A percentile compares a stretch with the other conserved stretches of the same genome.
Conservation (phyloP, 1,140 invertebrate species). For the Saccostrea cuccullata region DNA sequence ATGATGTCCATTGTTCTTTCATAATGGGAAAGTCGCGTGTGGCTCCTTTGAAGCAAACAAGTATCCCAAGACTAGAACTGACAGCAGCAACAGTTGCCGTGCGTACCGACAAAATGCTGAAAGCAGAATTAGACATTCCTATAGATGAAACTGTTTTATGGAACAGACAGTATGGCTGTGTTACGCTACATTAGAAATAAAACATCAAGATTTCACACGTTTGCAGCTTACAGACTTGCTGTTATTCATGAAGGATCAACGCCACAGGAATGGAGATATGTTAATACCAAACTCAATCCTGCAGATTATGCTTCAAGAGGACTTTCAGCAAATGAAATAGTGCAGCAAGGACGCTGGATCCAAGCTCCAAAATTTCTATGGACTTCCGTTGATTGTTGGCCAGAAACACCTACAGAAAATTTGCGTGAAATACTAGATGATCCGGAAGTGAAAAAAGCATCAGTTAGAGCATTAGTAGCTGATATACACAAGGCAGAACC, state of each 20-base stretch:
- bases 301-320: constrained; percentile 62
- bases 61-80: constrained; percentile 53
- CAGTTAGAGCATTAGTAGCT: too few species aligned
- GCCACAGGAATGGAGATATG: constrained; percentile 50
- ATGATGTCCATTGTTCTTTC: too few species aligned
- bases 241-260: constrained; percentile 52
- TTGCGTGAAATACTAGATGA: too few species aligned
- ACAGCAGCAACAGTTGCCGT: constrained; percentile 68
- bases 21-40: too few species aligned
- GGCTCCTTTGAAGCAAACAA: too few species aligned
- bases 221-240: constrained; percentile 55
- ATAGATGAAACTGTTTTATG: constrained; percentile 53
- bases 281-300: constrained; percentile 48
- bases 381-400: too few species aligned
- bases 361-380: constrained; percentile 44
- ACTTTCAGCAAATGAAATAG: constrained; percentile 6
- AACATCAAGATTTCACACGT: constrained; percentile 57
- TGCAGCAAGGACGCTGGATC: constrained; percentile 33
- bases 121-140: constrained; percentile 45
- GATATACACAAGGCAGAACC: too few species aligned
- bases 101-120: constrained; percentile 43
- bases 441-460: too few species aligned
- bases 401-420: background rate
- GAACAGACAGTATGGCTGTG: constrained; percentile 61
- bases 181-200: constrained; percentile 51